Evolutionary conservation across 2,113 vertebrate genomes (phyloP).

Genomic region (Tricholaema leucomelas): DNA sequence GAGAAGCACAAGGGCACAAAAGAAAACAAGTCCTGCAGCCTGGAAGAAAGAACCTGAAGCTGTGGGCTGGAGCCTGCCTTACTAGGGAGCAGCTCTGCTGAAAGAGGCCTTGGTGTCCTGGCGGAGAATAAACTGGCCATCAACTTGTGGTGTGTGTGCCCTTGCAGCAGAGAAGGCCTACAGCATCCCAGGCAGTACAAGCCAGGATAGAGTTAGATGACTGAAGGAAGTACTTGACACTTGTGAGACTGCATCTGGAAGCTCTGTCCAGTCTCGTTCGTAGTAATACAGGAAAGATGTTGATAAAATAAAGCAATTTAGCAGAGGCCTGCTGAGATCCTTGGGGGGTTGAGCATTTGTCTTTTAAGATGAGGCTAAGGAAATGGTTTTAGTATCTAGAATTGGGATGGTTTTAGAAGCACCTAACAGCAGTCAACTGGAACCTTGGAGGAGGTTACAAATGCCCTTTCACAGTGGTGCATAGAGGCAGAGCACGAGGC

Average conservation of each 20-base stretch:
- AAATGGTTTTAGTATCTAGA: background rate
- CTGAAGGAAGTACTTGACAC: background rate
- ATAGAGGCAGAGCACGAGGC: background rate
- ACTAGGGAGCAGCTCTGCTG: background rate
- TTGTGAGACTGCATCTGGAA: fast-evolving
- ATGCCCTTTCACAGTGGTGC: background rate
- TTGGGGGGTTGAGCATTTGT: background rate
- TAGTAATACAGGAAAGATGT: background rate
- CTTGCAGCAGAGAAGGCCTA: background rate
- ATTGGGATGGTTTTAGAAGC: background rate
- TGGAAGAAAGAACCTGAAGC: background rate
- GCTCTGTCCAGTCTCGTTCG: background rate
- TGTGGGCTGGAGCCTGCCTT: background rate
- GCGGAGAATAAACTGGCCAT: background rate
- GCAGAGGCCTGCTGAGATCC: background rate
- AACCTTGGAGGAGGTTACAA: background rate
- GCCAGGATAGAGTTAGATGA: fast-evolving
- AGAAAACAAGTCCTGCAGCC: background rate
- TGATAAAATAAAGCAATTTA: background rate
- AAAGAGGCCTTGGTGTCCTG: no score
- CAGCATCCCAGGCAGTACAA: background rate
- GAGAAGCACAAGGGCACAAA: background rate
- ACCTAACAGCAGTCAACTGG: background rate
- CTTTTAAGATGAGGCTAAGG: background rate
- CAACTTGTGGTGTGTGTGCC: background rate